Percentiles rank a stretch among this genome's conserved stretches.
phyloP scores from a whole-genome alignment of 2,113 vertebrate genomes.

The Lepus europaeus region DNA sequence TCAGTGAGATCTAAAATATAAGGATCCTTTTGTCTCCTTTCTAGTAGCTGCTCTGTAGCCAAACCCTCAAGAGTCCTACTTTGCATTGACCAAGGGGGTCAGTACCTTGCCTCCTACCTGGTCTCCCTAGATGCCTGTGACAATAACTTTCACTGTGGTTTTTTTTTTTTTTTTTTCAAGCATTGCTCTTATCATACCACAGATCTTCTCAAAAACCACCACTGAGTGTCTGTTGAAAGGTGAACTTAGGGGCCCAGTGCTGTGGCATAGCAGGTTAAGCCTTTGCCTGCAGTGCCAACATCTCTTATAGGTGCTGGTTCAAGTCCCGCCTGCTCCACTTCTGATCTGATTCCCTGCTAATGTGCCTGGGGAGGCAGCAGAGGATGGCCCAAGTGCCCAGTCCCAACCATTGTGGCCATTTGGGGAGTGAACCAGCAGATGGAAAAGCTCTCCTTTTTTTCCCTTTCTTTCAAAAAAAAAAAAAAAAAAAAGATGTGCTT shows the following conservation, averaged over 20 bases:
- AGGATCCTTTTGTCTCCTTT: background rate
- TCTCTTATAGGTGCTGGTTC: no score
- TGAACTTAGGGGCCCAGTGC: background rate
- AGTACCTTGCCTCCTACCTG: background rate
- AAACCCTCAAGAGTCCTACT: background rate
- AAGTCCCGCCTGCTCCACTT: no score
- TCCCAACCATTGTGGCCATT: no score
- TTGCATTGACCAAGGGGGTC: background rate
- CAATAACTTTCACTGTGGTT: background rate
- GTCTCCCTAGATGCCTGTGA: background rate
- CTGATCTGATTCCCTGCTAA: no score
- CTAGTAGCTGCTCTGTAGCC: background rate
- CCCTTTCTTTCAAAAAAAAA: no score
- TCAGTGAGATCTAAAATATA: background rate
- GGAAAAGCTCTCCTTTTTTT: no score
- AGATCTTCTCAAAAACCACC: background rate
- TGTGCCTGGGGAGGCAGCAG: no score
- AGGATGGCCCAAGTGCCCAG: no score
- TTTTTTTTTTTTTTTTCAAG: background rate
- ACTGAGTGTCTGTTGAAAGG: accelerated
- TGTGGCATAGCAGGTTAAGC: no score
- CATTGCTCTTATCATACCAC: background rate
- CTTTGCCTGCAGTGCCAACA: no score
- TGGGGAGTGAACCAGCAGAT: no score
- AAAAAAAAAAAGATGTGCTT: no score